Conservation (phyloP, 1,140 invertebrate genomes). For the Eriosoma lanigerum region DNA sequence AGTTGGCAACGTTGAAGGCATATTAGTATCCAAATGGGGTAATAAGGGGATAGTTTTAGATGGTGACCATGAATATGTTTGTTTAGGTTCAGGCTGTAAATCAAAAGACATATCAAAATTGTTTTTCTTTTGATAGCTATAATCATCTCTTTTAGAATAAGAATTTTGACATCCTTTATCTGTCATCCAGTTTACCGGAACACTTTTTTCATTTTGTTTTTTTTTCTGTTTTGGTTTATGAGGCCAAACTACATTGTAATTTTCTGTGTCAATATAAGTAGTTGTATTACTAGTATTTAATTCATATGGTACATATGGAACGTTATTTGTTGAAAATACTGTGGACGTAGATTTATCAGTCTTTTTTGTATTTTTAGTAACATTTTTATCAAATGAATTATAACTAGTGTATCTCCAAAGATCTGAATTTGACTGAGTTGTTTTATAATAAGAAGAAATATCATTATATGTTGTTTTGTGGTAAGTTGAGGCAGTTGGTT, state of each 20-base stretch:
- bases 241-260: slow-evolving; percentile 39
- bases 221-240: slow-evolving; percentile 48
- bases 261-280: slow-evolving; percentile 45
- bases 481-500: slow-evolving; percentile 29
- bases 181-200: slow-evolving; percentile 47
- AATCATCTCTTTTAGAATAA: slow-evolving; percentile 35
- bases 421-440: slow-evolving; percentile 39
- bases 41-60: slow-evolving; percentile 55
- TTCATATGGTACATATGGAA: slow-evolving; percentile 53
- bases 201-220: slow-evolving; percentile 46
- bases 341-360: slow-evolving; percentile 54
- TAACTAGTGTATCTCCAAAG: slow-evolving; percentile 42
- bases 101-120: slow-evolving; percentile 44
- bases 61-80: slow-evolving; percentile 54
- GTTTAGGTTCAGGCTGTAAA: slow-evolving; percentile 42
- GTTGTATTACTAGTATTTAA: slow-evolving; percentile 47
- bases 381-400: slow-evolving; percentile 52
- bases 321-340: slow-evolving; percentile 55
- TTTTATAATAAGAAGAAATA: slow-evolving; percentile 46
- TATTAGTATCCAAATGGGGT: slow-evolving; percentile 54
- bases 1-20: slow-evolving; percentile 58
- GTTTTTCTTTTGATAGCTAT: slow-evolving; percentile 43
- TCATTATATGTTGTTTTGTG: slow-evolving; percentile 39
- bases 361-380: slow-evolving; percentile 51
- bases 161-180: slow-evolving; percentile 44